Base-by-base conservation (phyloP, 1,140 invertebrate genomes). In the Lethocerus indicus region DNA sequence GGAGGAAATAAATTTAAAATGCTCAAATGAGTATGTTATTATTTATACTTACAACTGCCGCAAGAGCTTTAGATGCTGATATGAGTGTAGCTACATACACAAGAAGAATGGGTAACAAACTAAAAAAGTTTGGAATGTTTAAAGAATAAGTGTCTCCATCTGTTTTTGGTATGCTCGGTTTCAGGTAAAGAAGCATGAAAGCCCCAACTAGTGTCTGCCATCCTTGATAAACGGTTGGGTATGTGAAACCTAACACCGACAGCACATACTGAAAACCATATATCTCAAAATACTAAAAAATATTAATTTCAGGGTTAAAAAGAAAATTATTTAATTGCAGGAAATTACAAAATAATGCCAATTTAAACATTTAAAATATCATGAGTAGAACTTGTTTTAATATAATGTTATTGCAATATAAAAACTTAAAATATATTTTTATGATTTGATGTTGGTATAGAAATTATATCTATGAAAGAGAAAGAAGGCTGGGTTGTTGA, bases 211-310 rank as follows among this genome's bases (percentile, higher is more conserved):
- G 51, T 25, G 66, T 67, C 54, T 69, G 66, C 67, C 67, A 69
- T 58, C 65, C 66, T 61, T 68, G 66, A 54, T 64, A 68, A 18
- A 68, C 62, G 13, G 65, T 66, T 26, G 66, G 66, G 54, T 65
- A 67, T 14, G 63, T 65, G 56, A 67, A 68, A 32, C 61, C 60
- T 25, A 68, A 56, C 35, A 62, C 63, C 25, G 65, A 64, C 28
- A 68, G 55, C 7, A 68, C 65, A 62, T 66, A 68, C 64, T 68
- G 57, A 41, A 57, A 55, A 44, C 18, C 16, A 56, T 51, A 47
- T 4, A n/a, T n/a, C n/a, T n/a, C n/a, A n/a, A n/a, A n/a, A n/a
- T n/a, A n/a, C n/a, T n/a, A n/a, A n/a, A n/a, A n/a, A n/a, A n/a
- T n/a, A n/a, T n/a, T n/a, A n/a, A n/a, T n/a, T n/a, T n/a, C n/a